These are phyloP conservation scores for Alectoris magna DNA, from an alignment of 2,797 vertebrate genomes.

Conservation along the genomic window DNA sequence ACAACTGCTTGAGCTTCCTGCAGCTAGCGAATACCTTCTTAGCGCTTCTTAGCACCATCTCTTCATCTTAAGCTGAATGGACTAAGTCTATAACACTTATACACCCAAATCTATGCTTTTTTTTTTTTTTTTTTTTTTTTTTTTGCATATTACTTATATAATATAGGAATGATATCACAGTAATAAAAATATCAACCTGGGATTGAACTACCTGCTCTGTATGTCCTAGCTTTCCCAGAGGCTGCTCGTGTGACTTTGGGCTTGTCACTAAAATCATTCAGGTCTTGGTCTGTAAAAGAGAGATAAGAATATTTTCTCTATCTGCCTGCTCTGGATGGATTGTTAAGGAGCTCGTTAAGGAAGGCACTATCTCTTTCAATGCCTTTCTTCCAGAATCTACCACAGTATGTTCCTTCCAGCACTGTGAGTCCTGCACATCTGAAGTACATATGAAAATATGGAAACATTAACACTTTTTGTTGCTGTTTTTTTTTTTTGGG, in stretches of 20 bases:
- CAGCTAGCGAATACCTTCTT: accelerated
- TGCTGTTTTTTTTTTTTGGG: background rate
- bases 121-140: no score
- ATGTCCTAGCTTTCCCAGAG: background rate
- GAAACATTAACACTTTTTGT: no score
- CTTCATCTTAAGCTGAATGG: background rate
- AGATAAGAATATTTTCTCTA: background rate
- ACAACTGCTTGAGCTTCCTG: background rate
- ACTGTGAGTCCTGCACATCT: background rate
- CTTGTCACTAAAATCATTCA: background rate
- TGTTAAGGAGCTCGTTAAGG: background rate
- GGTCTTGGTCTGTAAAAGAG: background rate
- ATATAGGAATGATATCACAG: background rate
- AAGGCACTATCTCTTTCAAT: background rate
- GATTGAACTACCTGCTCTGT: background rate
- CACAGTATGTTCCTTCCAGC: background rate
- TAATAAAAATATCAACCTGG: background rate
- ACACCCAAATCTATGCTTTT: background rate
- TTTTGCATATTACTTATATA: background rate
- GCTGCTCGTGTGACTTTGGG: background rate
- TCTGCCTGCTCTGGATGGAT: background rate
- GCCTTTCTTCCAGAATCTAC: constrained; percentile 9
- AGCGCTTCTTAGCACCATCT: background rate
- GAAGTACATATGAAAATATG: constrained; percentile 7
- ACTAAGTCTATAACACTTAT: accelerated